Evolutionary conservation across 2,888 invertebrate genomes (phyloP).

Genomic region (Glaucopsyche alexis): DNA sequence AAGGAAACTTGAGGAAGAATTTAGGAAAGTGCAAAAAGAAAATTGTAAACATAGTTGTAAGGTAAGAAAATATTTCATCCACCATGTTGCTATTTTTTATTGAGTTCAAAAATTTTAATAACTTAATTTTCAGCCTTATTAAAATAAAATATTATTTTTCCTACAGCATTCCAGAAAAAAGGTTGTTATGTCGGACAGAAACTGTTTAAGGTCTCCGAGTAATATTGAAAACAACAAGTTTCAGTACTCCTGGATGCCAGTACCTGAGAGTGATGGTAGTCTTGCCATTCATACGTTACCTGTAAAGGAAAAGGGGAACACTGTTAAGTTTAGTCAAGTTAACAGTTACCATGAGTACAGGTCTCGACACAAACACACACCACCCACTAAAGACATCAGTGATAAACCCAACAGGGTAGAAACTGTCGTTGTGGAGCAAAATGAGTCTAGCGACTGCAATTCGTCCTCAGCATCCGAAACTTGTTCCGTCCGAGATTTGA

Average conservation of each 20-base stretch:
- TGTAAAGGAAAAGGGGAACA: constrained; percentile 54
- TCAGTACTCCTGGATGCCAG: constrained; percentile 74
- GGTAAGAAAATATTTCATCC: constrained; percentile 42
- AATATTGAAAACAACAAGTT: constrained; percentile 50
- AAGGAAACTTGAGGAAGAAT: constrained; percentile 63
- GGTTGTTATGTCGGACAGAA: constrained; percentile 36
- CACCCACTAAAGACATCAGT: constrained; percentile 64
- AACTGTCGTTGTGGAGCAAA: constrained; percentile 47
- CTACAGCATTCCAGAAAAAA: constrained; percentile 50
- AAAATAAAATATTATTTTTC: neutral
- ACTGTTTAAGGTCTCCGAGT: constrained; percentile 49
- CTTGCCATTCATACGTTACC: constrained; percentile 67
- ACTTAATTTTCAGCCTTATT: too few species aligned
- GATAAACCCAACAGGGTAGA: constrained; percentile 47
- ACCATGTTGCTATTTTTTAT: too few species aligned
- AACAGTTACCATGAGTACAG: constrained; percentile 73
- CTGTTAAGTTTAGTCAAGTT: constrained; percentile 64
- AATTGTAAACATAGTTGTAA: constrained; percentile 51
- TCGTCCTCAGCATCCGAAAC: constrained; percentile 46
- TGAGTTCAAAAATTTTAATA: neutral
- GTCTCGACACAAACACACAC: constrained; percentile 70
- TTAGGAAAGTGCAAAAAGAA: constrained; percentile 61
- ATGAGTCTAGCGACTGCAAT: constrained; percentile 43
- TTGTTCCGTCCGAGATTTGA: constrained; percentile 54
- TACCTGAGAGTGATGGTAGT: constrained; percentile 65